These are phyloP conservation scores for Bufo gargarizans DNA, from an alignment of 2,113 vertebrate species.

Conservation along the genomic window DNA sequence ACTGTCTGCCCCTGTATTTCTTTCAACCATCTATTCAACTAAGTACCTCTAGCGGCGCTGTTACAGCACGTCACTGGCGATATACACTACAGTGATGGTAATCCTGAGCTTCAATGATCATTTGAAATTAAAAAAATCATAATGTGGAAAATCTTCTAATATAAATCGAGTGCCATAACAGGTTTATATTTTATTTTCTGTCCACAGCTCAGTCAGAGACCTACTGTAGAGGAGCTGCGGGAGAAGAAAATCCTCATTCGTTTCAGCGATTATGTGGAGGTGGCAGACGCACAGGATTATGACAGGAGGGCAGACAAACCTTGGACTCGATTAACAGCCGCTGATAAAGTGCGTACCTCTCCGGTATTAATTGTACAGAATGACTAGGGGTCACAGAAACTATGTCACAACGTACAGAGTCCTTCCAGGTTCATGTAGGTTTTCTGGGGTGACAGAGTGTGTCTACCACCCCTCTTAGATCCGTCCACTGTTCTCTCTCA, in stretches of 20 bases:
- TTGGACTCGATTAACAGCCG: slow-evolving; percentile 96
- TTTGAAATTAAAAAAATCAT: too few relatives aligned
- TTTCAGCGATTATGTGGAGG: slow-evolving; percentile 97
- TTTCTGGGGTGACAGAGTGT: too few relatives aligned
- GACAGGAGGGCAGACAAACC: slow-evolving; percentile 96
- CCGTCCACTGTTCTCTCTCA: too few relatives aligned
- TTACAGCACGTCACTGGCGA: too few relatives aligned
- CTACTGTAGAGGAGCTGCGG: slow-evolving; percentile 94
- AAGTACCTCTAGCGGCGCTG: too few relatives aligned
- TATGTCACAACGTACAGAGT: not conserved
- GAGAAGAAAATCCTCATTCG: slow-evolving; percentile 96
- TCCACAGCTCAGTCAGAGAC: slow-evolving; percentile 91
- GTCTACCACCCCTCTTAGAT: too few relatives aligned
- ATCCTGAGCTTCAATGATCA: too few relatives aligned
- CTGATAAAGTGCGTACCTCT: slow-evolving; percentile 86
- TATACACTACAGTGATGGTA: too few relatives aligned
- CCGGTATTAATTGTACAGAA: not conserved
- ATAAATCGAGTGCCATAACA: not conserved
- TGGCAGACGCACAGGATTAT: slow-evolving; percentile 95
- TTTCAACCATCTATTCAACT: too few relatives aligned
- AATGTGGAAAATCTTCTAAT: too few relatives aligned
- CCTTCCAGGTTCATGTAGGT: not conserved
- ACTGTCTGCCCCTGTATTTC: too few relatives aligned
- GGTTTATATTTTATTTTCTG: not conserved
- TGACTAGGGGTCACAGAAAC: not conserved